A percentile compares a stretch with the other conserved stretches of the same genome.
phyloP scores from a whole-genome alignment of 2,888 invertebrate genomes.

The Sphaeridia pumilis region DNA sequence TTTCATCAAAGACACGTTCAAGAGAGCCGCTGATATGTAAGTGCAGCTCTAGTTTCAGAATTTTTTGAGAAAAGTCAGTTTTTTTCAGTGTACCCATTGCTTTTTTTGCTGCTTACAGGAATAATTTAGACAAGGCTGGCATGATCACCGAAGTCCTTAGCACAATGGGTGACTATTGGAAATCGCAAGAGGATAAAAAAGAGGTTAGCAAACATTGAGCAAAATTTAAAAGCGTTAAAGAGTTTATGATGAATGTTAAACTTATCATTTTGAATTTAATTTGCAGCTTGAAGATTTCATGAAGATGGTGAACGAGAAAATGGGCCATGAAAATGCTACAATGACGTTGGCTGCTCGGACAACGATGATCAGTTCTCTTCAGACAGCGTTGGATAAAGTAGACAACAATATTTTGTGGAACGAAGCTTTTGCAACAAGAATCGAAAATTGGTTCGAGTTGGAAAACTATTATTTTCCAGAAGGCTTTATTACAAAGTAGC shows the following conservation, averaged over 20 bases:
- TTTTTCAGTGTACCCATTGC: background rate
- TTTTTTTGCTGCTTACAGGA: constrained; percentile 1
- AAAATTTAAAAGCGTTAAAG: background rate
- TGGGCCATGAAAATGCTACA: background rate
- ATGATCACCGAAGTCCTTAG: constrained; percentile 5
- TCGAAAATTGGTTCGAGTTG: constrained; percentile 12
- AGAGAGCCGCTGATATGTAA: constrained; percentile 7
- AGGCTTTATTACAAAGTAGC: constrained; percentile 17
- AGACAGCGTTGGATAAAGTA: constrained; percentile 8
- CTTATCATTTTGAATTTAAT: background rate
- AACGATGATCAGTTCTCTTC: constrained; percentile 2
- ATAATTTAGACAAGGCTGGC: background rate
- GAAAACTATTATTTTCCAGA: constrained; percentile 16
- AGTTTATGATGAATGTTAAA: background rate
- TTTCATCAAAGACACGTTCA: constrained; percentile 1
- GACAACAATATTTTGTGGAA: constrained; percentile 13
- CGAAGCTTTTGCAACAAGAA: constrained; percentile 6
- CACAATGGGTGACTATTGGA: constrained; percentile 6
- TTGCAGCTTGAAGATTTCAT: constrained; percentile 11
- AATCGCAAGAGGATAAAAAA: background rate
- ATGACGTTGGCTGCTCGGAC: background rate
- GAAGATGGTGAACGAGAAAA: background rate
- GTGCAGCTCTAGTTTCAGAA: background rate
- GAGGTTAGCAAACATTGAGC: background rate
- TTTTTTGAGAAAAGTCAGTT: no score